Conservation (phyloP, 1,140 invertebrate genomes). For the Linepithema humile region DNA sequence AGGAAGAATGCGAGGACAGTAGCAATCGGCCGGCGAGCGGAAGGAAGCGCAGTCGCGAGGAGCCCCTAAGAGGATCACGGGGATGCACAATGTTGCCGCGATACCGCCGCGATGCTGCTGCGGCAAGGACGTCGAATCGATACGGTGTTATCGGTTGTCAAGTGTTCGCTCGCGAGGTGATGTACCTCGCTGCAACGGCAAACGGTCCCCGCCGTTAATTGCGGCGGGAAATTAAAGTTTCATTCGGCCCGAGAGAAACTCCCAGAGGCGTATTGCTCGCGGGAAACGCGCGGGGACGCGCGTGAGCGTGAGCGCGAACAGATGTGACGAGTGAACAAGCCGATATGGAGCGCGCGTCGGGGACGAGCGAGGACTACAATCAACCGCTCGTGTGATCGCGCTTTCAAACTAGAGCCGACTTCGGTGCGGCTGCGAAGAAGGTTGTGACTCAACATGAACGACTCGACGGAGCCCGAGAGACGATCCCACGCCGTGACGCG, state of each 20-base stretch:
- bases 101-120: conserved; percentile 35
- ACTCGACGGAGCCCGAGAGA: conserved; percentile 31
- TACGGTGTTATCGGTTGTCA: conserved; percentile 49
- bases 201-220: conserved; percentile 29
- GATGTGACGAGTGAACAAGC: neutral
- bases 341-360: neutral
- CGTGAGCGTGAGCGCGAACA: neutral
- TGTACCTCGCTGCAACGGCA: conserved; percentile 7
- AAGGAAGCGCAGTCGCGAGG: conserved; percentile 50
- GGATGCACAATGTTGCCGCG: conserved; percentile 41
- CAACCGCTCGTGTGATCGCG: conserved; percentile 21
- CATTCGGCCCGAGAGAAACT: neutral
- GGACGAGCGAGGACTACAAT: neutral
- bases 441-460: conserved; percentile 54
- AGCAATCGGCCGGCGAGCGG: conserved; percentile 36
- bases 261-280: neutral
- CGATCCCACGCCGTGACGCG: conserved; percentile 61
- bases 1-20: conserved; percentile 53
- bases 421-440: neutral
- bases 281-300: neutral
- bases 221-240: neutral
- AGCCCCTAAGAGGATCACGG: conserved; percentile 30
- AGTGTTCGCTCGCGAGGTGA: conserved; percentile 31
- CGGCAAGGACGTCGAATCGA: conserved; percentile 50
- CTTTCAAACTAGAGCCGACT: conserved; percentile 50